Conservation (phyloP, 2,113 vertebrate species). For the Micromys minutus region DNA sequence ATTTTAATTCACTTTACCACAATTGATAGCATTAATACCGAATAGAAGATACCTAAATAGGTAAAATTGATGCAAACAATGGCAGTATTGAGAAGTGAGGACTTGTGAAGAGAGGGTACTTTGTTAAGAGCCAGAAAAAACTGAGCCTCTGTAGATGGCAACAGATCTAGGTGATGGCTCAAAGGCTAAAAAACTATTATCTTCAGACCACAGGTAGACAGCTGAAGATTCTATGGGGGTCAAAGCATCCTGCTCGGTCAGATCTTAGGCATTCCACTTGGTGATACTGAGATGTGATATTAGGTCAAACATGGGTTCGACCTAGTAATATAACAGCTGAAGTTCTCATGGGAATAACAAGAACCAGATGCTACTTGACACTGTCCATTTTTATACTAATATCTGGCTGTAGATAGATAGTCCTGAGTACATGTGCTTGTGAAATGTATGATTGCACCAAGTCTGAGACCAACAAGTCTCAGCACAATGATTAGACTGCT, state of each 20-base stretch:
- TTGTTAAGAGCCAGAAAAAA: not conserved
- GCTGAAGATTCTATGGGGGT: not conserved
- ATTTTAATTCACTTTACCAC: not conserved
- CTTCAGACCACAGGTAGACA: not conserved
- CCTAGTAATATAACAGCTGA: not conserved
- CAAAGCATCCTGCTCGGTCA: not conserved
- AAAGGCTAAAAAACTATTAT: not conserved
- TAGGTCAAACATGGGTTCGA: not conserved
- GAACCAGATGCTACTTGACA: too few species aligned
- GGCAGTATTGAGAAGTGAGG: not conserved
- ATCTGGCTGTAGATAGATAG: not conserved
- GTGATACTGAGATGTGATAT: not conserved
- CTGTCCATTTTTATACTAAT: not conserved
- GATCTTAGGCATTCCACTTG: not conserved
- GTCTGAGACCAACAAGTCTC: too few species aligned
- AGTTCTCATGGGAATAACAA: too few species aligned
- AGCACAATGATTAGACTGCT: too few species aligned
- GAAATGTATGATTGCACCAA: too few species aligned
- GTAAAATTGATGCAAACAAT: not conserved
- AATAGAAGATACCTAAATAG: not conserved
- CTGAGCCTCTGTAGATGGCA: too few species aligned
- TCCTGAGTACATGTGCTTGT: not conserved
- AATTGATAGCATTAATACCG: too few species aligned
- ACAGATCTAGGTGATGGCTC: too few species aligned
- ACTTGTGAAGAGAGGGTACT: not conserved